These are phyloP conservation scores for Listronotus bonariensis DNA, from an alignment of 1,140 invertebrate species.

Conservation along the genomic window DNA sequence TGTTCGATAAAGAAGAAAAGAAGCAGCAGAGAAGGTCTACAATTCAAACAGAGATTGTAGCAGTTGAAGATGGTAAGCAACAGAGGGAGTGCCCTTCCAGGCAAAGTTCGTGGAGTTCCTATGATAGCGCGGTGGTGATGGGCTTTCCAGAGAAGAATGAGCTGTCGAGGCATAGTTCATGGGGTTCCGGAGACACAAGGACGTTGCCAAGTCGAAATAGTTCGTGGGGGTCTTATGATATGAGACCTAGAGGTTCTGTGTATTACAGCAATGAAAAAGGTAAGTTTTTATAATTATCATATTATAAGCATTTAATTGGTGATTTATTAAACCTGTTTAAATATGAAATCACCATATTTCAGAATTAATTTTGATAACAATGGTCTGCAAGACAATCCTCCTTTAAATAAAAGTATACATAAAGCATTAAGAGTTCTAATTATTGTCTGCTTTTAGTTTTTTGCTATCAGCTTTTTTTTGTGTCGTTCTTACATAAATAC, in stretches of 20 bases:
- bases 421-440: no score
- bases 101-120: conserved; percentile 80
- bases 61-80: conserved; percentile 32
- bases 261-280: conserved; percentile 50
- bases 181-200: conserved; percentile 74
- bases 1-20: conserved; percentile 73
- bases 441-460: no score
- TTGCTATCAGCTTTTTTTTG: no score
- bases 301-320: no score
- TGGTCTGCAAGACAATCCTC: no score
- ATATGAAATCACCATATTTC: no score
- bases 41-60: conserved; percentile 36
- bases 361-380: no score
- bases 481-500: no score
- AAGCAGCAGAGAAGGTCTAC: conserved; percentile 56
- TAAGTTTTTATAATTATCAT: conserved; percentile 3
- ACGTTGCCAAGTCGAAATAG: conserved; percentile 71
- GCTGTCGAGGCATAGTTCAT: conserved; percentile 79
- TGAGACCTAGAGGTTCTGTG: conserved; percentile 56
- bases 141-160: conserved; percentile 61
- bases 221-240: conserved; percentile 76
- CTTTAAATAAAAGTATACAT: no score
- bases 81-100: conserved; percentile 61
- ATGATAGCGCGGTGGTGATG: conserved; percentile 74
- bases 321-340: no score